phyloP scores from a whole-genome alignment of 2,888 invertebrate species.

The Stegana nigrithorax region DNA sequence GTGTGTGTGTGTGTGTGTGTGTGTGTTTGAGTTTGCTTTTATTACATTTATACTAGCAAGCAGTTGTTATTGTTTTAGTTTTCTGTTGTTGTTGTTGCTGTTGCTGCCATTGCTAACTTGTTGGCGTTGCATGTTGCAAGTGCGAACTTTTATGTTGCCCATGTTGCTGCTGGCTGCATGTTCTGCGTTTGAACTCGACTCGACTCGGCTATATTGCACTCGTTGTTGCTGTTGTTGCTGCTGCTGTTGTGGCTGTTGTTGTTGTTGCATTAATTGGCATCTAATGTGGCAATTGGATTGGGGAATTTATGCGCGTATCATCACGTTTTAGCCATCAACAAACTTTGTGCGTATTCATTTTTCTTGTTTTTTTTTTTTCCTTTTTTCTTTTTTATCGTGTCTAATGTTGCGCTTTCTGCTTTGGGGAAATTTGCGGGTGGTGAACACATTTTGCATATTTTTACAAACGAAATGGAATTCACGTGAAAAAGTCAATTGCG shows the following conservation, averaged over 20 bases:
- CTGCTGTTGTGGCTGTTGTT: conserved; percentile 30
- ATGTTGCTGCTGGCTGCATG: conserved; percentile 2
- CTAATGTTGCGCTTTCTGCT: background rate
- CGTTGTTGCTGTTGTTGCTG: conserved; percentile 25
- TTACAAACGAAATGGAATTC: too few species aligned
- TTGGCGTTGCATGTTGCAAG: conserved; percentile 1
- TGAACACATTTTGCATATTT: too few species aligned
- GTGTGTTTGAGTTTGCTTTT: too few species aligned
- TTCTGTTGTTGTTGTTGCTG: too few species aligned
- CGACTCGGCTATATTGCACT: conserved; percentile 10
- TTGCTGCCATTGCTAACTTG: background rate
- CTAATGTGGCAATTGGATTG: conserved; percentile 53
- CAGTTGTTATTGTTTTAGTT: background rate
- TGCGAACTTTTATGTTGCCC: background rate
- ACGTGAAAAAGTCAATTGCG: too few species aligned
- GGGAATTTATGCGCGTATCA: too few species aligned
- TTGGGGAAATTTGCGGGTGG: too few species aligned
- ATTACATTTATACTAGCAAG: background rate
- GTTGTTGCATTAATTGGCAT: conserved; percentile 65
- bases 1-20: background rate
- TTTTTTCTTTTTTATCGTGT: background rate
- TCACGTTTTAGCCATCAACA: too few species aligned
- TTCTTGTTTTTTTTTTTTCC: conserved; percentile 40
- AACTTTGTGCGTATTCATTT: too few species aligned
- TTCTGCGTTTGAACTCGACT: too few species aligned